Base-by-base conservation (phyloP, 2,113 vertebrate genomes). In the Myodes glareolus region DNA sequence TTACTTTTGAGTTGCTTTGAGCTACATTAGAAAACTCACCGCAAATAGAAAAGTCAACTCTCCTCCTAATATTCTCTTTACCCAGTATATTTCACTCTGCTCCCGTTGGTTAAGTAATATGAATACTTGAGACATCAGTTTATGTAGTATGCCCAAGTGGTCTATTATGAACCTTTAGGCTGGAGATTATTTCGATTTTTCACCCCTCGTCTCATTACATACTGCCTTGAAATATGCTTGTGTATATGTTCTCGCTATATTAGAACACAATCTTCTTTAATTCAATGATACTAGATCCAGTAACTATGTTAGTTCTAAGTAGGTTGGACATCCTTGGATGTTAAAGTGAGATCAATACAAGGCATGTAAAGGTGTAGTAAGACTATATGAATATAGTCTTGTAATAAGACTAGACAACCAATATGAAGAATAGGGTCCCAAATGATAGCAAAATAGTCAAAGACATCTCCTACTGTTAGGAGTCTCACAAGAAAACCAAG, bases 1-100 rank as follows among this genome's bases (percentile, higher is more conserved):
- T 90, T 94, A 67, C 63, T 68, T 88, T 94, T 52, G 23, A 91
- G 7, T 75, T 65, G 63, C 16, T 21, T 89, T 85, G 78, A 96
- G 70, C 61, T 65, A 94, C 39, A 16, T 36, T 78, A 36, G 21
- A 47, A 68, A 87, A 17, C 10, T 10, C 6, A 31, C 10, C 5
- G 21, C 50, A 82, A n/a, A 58, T 36, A 8, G 0, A 52, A 2
- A 61, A 29, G 10, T 75, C 16, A 61, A 61, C 0, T 27, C 3
- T 75, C 13, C 45, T 84, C 55, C 29, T 78, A 92, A 80, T 39
- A 7, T 78, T 92, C 29, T 82, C 36, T 78, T 39, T 68, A 63
- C 39, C 21, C 42, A 73, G 12, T 86, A 73, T n/a, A 96, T 5
- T 11, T 50, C 58, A 33, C 5, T 50, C 63, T 70, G 39, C 92